Evolutionary conservation across 2,113 vertebrate genomes (phyloP).

Genomic region (Hystrix brachyura): DNA sequence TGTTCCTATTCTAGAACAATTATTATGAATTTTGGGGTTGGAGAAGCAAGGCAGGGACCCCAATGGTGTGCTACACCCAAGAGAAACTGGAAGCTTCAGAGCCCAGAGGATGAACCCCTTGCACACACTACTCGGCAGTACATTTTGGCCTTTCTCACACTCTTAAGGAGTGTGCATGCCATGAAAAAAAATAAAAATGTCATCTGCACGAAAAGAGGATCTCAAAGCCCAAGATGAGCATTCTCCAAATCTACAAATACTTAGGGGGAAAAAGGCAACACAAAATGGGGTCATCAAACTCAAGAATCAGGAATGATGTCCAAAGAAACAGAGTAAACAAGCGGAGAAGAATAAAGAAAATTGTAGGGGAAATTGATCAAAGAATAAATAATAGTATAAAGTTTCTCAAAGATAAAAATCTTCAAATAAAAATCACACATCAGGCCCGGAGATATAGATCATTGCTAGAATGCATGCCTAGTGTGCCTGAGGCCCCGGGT

Average conservation of each 20-base stretch:
- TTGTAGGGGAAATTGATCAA: slow-evolving; percentile 1
- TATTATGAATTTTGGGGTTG: neutral
- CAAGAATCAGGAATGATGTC: neutral
- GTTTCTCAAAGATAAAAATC: slow-evolving; percentile 61
- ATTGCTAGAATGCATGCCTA: neutral
- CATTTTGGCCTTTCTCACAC: slow-evolving; percentile 25
- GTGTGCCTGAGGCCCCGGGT: neutral
- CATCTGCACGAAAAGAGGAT: neutral
- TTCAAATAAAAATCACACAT: slow-evolving; percentile 38
- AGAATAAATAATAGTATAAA: neutral
- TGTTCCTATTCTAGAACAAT: neutral
- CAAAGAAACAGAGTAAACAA: neutral
- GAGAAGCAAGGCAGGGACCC: neutral
- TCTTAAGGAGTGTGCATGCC: neutral
- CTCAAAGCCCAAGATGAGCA: slow-evolving; percentile 4
- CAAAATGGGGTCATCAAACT: slow-evolving; percentile 8
- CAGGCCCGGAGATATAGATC: neutral
- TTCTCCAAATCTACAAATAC: neutral
- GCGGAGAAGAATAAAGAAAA: neutral
- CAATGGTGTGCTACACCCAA: neutral
- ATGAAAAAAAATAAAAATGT: neutral
- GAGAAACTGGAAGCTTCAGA: neutral
- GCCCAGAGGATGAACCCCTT: neutral
- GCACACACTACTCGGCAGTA: neutral
- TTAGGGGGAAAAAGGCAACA: neutral